Percentiles rank a stretch among this genome's conserved stretches.
These are phyloP conservation scores for Elachura formosa DNA, from an alignment of 2,113 vertebrate genomes.

Conservation along the genomic window DNA sequence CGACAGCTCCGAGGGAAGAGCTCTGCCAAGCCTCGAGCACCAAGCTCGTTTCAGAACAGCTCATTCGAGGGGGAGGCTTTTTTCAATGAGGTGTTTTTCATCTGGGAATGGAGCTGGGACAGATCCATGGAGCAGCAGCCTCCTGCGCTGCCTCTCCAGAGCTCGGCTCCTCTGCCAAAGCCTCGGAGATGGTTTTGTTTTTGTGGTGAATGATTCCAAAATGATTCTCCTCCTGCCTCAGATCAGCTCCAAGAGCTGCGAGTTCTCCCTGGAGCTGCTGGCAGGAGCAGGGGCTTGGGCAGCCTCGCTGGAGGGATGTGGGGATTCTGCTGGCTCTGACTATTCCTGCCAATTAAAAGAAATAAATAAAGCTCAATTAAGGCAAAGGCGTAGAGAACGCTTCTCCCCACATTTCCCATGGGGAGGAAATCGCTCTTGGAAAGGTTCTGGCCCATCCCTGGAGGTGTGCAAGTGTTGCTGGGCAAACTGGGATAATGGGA, in stretches of 20 bases:
- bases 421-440: not conserved
- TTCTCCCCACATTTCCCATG: not conserved
- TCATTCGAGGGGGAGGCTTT: not conserved
- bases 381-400: not conserved
- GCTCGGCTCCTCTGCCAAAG: not conserved
- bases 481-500: rapidly evolving
- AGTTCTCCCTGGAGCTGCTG: not conserved
- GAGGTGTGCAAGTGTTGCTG: not conserved
- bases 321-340: not conserved
- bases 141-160: not conserved
- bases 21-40: not conserved
- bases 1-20: not conserved
- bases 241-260: not conserved
- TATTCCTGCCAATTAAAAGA: not conserved
- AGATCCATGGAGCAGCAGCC: not conserved
- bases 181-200: not conserved
- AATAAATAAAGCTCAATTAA: not conserved
- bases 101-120: not conserved
- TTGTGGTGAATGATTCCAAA: not conserved
- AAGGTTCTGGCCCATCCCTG: not conserved
- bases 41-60: not conserved
- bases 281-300: not conserved
- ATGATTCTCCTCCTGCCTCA: not conserved
- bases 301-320: not conserved
- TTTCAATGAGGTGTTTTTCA: not conserved